Evolutionary conservation across 2,888 invertebrate genomes (phyloP), one percentile per base, ranked within the genome.

Genomic region (Meiosimyza platycephala): DNA sequence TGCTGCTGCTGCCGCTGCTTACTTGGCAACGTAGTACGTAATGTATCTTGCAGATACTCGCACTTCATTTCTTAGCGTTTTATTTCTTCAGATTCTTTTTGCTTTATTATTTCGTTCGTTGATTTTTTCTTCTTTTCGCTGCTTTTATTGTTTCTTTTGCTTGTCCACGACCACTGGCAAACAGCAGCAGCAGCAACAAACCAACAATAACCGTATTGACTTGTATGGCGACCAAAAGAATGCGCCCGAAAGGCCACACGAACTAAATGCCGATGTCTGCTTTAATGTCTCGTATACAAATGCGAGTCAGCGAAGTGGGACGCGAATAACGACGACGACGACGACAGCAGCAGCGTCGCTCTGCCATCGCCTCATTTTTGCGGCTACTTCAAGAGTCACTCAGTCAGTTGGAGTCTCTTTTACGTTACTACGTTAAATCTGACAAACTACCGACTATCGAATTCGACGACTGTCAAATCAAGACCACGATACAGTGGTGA

Each of bases 21-120:
- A 71, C 62, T 60, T 71, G 54, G 59, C 62, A 71, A 50, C 66
- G 9, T 52, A 51, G 80, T 79, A 77, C 79, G 79, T 79, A 80
- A 79, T 81, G 80, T 82, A 80, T 82, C 79, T 82, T 79, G 78
- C 80, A 78, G 82, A 79, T 79, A 79, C 79, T 64, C 69, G 11
- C 54, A 54, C 62, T 73, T 40, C 18, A 59, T 15, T 55, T 64
- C n/a, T 50, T 22, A 62, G 72, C 63, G 66, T 65, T 40, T 52
- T 74, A n/a, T 63, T 50, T 63, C 71, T 13, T 52, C 3, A 3
- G 22, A 22, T 22, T 18, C 52, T 71, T 18, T 63, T 33, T 18
- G 33, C 51, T 67, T 57, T 16, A 62, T 55, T 18, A 4, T 47
- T 64, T 64, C 11, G 48, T 40, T 51, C 12, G 18, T 71, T 47